Evolutionary conservation across 2,797 vertebrate species (phyloP).

Genomic region (Pseudochromis fuscus): DNA sequence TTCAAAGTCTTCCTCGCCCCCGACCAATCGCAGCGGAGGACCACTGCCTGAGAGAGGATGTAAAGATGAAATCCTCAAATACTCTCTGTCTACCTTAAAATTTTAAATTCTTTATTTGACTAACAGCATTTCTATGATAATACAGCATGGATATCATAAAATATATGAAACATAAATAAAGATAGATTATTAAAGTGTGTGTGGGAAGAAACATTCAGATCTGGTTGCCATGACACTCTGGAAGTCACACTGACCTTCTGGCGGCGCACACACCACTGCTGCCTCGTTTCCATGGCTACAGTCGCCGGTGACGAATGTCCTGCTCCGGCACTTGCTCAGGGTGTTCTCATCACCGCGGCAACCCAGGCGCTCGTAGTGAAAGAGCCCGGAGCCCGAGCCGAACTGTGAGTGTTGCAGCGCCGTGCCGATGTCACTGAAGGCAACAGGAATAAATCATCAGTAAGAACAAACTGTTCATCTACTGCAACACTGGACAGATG

Average conservation of each 20-base stretch:
- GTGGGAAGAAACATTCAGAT: conserved; percentile 1
- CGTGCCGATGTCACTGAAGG: conserved; percentile 88
- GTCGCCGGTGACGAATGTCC: conserved; percentile 85
- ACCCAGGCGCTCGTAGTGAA: conserved; percentile 90
- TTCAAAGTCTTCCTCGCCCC: conserved; percentile 89
- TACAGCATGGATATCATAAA: too few relatives aligned
- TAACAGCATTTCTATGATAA: too few relatives aligned
- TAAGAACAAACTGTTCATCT: not conserved
- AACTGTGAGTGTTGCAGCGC: conserved; percentile 84
- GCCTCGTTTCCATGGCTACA: conserved; percentile 89
- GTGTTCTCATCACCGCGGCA: conserved; percentile 90
- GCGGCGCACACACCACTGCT: conserved; percentile 85
- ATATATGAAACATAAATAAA: too few relatives aligned
- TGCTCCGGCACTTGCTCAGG: conserved; percentile 87
- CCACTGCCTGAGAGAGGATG: conserved; percentile 82
- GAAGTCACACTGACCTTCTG: conserved; percentile 88
- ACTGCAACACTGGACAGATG: not conserved
- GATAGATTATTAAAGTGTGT: conserved; percentile 20
- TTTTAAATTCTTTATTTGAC: too few relatives aligned
- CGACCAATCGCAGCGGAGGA: conserved; percentile 89
- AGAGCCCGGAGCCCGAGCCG: conserved; percentile 83
- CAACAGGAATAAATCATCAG: accelerated
- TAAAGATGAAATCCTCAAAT: not conserved
- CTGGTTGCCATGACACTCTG: conserved; percentile 20
- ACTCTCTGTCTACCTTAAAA: not conserved